phyloP scores from a whole-genome alignment of 2,888 invertebrate genomes.

The Ischnus inquisitorius region DNA sequence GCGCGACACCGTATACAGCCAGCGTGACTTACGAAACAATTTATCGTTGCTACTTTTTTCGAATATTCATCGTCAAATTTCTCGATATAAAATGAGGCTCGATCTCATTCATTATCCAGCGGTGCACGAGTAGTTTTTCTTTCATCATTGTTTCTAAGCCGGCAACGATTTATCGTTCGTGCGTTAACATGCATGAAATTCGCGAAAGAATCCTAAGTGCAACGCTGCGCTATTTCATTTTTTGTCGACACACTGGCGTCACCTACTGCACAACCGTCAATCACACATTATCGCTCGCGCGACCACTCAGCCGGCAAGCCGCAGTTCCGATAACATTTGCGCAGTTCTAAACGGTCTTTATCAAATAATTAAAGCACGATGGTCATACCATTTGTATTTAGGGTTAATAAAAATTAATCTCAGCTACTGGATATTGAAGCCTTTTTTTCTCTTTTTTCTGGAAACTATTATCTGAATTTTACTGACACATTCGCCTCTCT shows the following conservation, averaged over 20 bases:
- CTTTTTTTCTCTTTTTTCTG: not conserved
- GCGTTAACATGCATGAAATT: not conserved
- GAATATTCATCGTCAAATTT: not conserved
- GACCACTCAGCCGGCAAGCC: slow-evolving; percentile 54
- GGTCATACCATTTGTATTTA: not conserved
- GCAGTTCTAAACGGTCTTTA: not conserved
- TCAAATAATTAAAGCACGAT: not conserved
- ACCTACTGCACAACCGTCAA: slow-evolving; percentile 36
- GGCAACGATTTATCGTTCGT: not conserved
- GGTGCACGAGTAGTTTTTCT: not conserved
- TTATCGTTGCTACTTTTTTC: not conserved
- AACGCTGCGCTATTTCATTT: not conserved
- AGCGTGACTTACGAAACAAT: slow-evolving; percentile 43
- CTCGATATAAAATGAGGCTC: not conserved
- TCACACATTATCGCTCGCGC: slow-evolving; percentile 1
- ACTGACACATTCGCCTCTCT: not conserved
- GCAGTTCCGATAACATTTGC: slow-evolving; percentile 20
- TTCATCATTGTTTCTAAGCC: not conserved
- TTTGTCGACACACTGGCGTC: slow-evolving; percentile 56
- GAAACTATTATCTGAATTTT: not conserved
- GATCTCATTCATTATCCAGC: not conserved
- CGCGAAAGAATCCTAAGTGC: not conserved
- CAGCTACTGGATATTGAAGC: not conserved
- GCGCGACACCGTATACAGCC: slow-evolving; percentile 41
- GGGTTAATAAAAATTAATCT: not conserved